Conservation (phyloP, 2,797 vertebrate species). For the Enteromius thamalakanensis region DNA sequence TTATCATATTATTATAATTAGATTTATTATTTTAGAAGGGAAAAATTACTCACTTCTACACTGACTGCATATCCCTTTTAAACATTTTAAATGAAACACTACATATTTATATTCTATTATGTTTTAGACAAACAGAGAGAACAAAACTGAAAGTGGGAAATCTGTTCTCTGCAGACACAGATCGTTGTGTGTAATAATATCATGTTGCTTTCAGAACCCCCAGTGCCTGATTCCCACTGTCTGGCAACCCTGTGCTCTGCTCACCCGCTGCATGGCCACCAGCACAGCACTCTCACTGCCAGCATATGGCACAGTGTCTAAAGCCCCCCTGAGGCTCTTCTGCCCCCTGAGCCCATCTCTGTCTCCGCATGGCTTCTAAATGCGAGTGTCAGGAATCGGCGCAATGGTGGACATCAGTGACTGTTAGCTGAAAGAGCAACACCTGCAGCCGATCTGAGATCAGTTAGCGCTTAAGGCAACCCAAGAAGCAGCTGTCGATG, state of each 20-base stretch:
- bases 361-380: slow-evolving; percentile 28
- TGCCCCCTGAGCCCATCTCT: neutral
- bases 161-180: neutral
- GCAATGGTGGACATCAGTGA: neutral
- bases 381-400: neutral
- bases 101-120: neutral
- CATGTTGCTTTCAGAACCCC: neutral
- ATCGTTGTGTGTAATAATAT: neutral
- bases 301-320: slow-evolving; percentile 30
- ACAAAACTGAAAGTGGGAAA: neutral
- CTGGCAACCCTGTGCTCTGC: slow-evolving; percentile 8
- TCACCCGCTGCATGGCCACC: neutral
- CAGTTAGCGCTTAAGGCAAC: slow-evolving; percentile 23
- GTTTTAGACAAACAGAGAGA: neutral
- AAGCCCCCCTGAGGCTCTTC: slow-evolving; percentile 31
- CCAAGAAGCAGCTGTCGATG: slow-evolving; percentile 11
- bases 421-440: neutral
- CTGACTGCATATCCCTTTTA: neutral
- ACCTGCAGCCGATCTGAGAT: slow-evolving; percentile 19
- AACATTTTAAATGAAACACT: neutral
- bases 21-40: neutral
- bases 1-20: neutral
- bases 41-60: neutral
- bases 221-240: slow-evolving; percentile 8
- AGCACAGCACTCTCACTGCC: slow-evolving; percentile 28